phyloP scores from a whole-genome alignment of 2,797 vertebrate genomes.

The Distichodus sexfasciatus region DNA sequence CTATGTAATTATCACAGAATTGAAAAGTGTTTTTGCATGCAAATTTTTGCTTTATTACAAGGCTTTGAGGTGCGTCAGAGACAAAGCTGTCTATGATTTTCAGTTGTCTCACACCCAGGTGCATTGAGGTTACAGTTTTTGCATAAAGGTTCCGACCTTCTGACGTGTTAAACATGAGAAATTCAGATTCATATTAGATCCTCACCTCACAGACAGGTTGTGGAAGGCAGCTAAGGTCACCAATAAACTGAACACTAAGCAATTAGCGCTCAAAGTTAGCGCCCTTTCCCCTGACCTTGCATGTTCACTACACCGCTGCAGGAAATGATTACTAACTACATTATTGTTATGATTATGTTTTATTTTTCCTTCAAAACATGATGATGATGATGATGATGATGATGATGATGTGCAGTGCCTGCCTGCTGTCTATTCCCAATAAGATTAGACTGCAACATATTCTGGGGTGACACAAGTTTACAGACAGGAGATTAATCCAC shows the following conservation, averaged over 20 bases:
- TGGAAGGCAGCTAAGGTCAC: not conserved
- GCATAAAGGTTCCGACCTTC: too few species aligned
- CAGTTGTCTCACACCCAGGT: too few species aligned
- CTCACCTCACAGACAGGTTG: not conserved
- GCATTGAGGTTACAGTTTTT: too few species aligned
- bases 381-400: too few species aligned
- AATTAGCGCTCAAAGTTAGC: not conserved
- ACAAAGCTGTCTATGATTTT: too few species aligned
- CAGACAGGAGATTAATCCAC: constrained; percentile 17
- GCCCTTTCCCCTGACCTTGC: not conserved
- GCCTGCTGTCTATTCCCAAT: constrained; percentile 1
- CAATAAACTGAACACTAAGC: not conserved
- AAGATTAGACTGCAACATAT: constrained; percentile 9
- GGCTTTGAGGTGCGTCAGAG: too few species aligned
- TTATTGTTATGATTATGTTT: not conserved
- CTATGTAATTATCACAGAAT: too few species aligned
- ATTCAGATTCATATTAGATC: not conserved
- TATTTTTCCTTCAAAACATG: too few species aligned
- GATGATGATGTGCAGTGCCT: not conserved
- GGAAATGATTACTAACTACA: not conserved
- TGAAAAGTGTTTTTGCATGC: too few species aligned
- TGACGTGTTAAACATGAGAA: not conserved
- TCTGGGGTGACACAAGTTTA: constrained; percentile 4
- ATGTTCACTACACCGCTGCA: not conserved
- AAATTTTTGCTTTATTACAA: too few species aligned